Evolutionary conservation across 2,113 vertebrate genomes (phyloP), one percentile per base, ranked within the genome.

Genomic region (Corydoras sp.): DNA sequence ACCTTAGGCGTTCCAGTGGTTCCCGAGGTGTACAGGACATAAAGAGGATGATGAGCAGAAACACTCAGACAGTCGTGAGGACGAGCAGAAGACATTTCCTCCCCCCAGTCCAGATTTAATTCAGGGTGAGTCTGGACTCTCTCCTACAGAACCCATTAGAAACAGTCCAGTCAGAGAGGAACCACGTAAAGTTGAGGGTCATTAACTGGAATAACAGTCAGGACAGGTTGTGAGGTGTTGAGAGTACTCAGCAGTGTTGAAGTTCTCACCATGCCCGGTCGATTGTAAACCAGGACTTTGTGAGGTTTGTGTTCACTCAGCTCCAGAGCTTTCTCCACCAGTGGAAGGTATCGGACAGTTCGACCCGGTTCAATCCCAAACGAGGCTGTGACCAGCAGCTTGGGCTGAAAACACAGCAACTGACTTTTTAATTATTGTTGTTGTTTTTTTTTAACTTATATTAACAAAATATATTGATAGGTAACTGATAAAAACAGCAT

Each of bases 1-100:
- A 98, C 95, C 94, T 99, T 99, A 7, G 96, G 97, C 0, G 91
- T 81, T 3, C 97, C 97, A 0, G 95, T 99, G 66, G 96, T 99
- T 63, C 95, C 96, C 4, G 97, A 98, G 3, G 96, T 99, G 77
- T 99, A 98, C 12, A 99, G 92, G 83, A 99, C 89, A 54, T 98
- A 99, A 43, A 99, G 87, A 0, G 95, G 97, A 67, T 98, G 95
- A 69, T 91, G 87, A 12, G 94, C 93, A 54, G 91, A 84, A 35
- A 99, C 80, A 0, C 93, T 73, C 13, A 96, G 88, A 71, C 95
- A 98, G 58, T 94, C 90, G 3, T 90, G 93, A 1, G 81, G 85
- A 1, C 70, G 81, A 64, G 94, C 92, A 59, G 88, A 84, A 49
- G 85, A 85, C 87, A 99, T 88, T 81, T 98, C 95, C 79, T 98